phyloP scores from a whole-genome alignment of 1,140 invertebrate genomes.

The Plutomurus gul region DNA sequence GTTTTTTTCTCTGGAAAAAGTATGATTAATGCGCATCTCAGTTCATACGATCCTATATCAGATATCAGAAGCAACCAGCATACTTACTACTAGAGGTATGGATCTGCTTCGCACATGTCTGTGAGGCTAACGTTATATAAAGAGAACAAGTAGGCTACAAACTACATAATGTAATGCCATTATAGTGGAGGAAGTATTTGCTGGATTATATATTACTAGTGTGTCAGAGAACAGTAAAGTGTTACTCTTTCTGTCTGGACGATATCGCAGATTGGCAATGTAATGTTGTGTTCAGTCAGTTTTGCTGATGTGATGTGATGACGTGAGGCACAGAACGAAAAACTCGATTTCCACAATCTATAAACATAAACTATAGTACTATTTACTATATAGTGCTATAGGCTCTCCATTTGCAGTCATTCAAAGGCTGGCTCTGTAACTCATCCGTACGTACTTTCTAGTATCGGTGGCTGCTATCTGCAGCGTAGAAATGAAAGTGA shows the following conservation, averaged over 20 bases:
- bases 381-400: not conserved
- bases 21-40: slow-evolving; percentile 19
- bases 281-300: not conserved
- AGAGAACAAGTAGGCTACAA: not conserved
- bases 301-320: slow-evolving; percentile 1
- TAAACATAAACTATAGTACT: not conserved
- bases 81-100: no score
- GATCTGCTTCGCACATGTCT: no score
- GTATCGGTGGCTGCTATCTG: no score
- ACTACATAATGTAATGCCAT: not conserved
- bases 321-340: not conserved
- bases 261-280: not conserved
- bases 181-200: not conserved
- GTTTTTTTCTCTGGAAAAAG: not conserved
- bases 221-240: not conserved
- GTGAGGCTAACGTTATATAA: no score
- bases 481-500: no score
- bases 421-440: no score
- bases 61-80: not conserved
- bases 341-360: not conserved
- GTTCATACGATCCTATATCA: not conserved
- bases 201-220: not conserved
- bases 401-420: no score
- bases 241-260: no score
- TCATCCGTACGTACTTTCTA: no score